A percentile compares a stretch with the other conserved stretches of the same genome.
Conservation (phyloP, 1,140 invertebrate species). For the Sycophila sp. region DNA sequence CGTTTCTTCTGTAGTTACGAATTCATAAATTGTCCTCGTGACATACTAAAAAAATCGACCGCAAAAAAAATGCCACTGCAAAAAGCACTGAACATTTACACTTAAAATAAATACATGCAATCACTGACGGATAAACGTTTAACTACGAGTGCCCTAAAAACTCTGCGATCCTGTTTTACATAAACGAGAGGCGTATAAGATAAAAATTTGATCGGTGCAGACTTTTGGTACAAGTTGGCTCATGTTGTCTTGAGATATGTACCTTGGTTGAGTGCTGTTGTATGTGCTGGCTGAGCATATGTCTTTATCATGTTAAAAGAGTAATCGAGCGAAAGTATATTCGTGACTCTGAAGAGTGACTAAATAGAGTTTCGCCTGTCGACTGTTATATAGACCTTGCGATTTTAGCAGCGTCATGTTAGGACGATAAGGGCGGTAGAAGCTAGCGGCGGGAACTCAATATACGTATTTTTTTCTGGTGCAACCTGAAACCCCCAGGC, state of each 20-base stretch:
- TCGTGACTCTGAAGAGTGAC: conserved; percentile 17
- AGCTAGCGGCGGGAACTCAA: no score
- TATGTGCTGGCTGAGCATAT: conserved; percentile 67
- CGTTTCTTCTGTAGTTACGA: no score
- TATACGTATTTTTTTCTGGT: background rate
- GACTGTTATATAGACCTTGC: background rate
- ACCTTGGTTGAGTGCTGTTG: conserved; percentile 65
- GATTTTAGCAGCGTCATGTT: background rate
- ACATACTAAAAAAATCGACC: no score
- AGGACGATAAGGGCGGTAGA: no score
- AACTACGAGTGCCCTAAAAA: no score
- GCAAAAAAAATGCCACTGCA: background rate
- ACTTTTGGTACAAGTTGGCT: conserved; percentile 7
- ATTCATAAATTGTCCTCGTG: no score
- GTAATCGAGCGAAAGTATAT: conserved; percentile 28
- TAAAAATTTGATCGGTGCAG: conserved; percentile 5
- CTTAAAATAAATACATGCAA: background rate
- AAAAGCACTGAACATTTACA: background rate
- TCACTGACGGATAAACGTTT: no score
- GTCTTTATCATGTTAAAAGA: conserved; percentile 23
- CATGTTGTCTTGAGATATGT: conserved; percentile 49
- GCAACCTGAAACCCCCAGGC: no score
- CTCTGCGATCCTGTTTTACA: background rate
- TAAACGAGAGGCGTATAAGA: background rate
- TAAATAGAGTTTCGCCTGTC: conserved; percentile 27